These are phyloP conservation scores for Anarhynchus alexandrinus DNA, from an alignment of 2,113 vertebrate species.

Conservation along the genomic window DNA sequence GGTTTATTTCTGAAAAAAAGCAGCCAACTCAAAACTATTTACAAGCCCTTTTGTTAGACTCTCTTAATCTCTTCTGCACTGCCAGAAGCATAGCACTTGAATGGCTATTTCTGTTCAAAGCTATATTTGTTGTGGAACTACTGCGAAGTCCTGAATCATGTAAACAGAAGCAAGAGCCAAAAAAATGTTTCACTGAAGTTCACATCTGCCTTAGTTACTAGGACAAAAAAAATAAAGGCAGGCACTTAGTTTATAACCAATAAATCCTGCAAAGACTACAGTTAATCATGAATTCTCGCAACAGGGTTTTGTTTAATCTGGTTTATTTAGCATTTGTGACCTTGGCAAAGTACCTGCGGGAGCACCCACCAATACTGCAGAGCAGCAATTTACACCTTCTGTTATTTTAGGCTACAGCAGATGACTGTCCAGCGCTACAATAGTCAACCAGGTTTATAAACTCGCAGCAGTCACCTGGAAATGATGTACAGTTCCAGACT, in stretches of 20 bases:
- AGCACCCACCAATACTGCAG: not conserved
- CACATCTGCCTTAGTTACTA: constrained; percentile 59
- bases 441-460: not conserved
- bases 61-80: constrained; percentile 29
- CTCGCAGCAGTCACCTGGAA: constrained; percentile 8
- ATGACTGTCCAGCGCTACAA: rapidly evolving
- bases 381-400: constrained; percentile 19
- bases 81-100: constrained; percentile 44
- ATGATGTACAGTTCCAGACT: not conserved
- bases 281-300: constrained; percentile 48
- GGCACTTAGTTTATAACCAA: constrained; percentile 2
- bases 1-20: not conserved
- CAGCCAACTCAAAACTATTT: not conserved
- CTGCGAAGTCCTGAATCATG: constrained; percentile 66
- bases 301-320: constrained; percentile 37
- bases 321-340: constrained; percentile 49
- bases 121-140: constrained; percentile 60
- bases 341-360: constrained; percentile 28
- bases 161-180: constrained; percentile 63
- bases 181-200: constrained; percentile 33
- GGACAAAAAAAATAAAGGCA: not conserved
- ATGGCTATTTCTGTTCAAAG: constrained; percentile 64
- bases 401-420: constrained; percentile 1
- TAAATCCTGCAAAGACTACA: constrained; percentile 30
- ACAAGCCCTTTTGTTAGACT: constrained; percentile 27